Evolutionary conservation across 92 coral and sea anemone genomes (phyloP).

Genomic region (Phenganax marumi): DNA sequence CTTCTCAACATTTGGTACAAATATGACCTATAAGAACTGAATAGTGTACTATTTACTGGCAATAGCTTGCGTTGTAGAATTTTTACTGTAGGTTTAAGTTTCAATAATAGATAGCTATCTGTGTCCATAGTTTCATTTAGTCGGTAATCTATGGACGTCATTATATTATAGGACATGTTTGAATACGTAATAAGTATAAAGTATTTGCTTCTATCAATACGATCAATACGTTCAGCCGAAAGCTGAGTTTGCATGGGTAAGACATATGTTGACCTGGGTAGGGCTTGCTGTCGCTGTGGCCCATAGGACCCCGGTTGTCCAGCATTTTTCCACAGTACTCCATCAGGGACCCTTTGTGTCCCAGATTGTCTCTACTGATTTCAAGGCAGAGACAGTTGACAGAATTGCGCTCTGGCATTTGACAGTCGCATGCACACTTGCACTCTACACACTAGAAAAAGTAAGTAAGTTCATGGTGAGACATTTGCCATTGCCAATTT

Average conservation of each 20-base stretch:
- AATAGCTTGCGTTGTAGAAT: too few relatives aligned
- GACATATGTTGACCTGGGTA: conserved; percentile 26
- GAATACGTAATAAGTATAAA: too few relatives aligned
- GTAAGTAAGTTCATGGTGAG: not conserved
- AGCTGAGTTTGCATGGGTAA: conserved; percentile 3
- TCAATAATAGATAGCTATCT: too few relatives aligned
- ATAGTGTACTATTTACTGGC: too few relatives aligned
- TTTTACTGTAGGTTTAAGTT: too few relatives aligned
- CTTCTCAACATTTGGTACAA: not conserved
- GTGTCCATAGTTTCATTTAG: too few relatives aligned
- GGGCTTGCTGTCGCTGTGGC: not conserved
- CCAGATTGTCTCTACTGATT: conserved; percentile 50
- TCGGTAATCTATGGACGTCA: too few relatives aligned
- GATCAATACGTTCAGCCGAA: too few relatives aligned
- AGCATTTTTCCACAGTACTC: conserved; percentile 8
- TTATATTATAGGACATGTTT: too few relatives aligned
- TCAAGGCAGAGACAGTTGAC: conserved; percentile 90
- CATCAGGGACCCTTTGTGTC: not conserved
- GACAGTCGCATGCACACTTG: conserved; percentile 90
- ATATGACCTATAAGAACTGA: too few relatives aligned
- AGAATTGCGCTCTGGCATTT: conserved; percentile 71
- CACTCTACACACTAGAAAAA: conserved; percentile 85
- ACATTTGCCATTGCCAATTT: conserved; percentile 54
- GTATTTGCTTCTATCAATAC: not conserved
- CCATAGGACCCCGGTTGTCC: conserved; percentile 31